Percentiles rank a stretch among this genome's conserved stretches.
Conservation (phyloP, 2,888 invertebrate species). For the Nasonia oneida region DNA sequence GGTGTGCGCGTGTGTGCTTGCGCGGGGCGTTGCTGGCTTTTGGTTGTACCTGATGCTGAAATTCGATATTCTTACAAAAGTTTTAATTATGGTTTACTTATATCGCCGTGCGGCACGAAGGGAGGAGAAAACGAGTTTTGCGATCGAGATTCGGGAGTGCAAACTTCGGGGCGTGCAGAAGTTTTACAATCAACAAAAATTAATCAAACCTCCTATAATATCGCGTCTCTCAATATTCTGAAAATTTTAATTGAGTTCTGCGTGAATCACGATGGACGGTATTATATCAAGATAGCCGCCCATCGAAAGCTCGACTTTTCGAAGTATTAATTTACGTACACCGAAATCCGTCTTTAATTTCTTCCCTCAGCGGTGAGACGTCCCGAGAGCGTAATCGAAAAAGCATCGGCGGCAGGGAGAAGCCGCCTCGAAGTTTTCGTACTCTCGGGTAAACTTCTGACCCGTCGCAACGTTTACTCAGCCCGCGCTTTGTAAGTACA, state of each 20-base stretch:
- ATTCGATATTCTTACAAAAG: neutral
- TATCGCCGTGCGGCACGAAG: too few species aligned
- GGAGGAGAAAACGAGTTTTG: neutral
- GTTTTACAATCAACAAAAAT: constrained; percentile 1
- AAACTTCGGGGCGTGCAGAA: neutral
- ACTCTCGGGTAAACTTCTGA: neutral
- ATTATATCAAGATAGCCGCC: too few species aligned
- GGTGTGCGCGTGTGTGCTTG: neutral
- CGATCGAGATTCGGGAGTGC: neutral
- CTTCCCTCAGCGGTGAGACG: too few species aligned
- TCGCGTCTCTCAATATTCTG: neutral
- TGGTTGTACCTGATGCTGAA: neutral
- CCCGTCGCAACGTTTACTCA: neutral
- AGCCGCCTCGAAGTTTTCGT: neutral
- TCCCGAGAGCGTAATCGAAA: neutral
- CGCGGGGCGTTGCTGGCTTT: neutral
- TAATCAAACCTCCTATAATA: neutral
- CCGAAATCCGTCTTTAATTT: too few species aligned
- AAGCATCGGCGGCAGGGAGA: neutral
- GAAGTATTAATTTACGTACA: too few species aligned
- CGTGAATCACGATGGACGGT: too few species aligned
- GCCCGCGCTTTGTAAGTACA: neutral
- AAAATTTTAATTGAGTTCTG: neutral
- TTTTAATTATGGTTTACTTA: neutral
- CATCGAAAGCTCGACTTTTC: too few species aligned